Percentiles rank a stretch among this genome's conserved stretches.
phyloP scores from a whole-genome alignment of 2,888 invertebrate species.

The Phyto melanocephala region DNA sequence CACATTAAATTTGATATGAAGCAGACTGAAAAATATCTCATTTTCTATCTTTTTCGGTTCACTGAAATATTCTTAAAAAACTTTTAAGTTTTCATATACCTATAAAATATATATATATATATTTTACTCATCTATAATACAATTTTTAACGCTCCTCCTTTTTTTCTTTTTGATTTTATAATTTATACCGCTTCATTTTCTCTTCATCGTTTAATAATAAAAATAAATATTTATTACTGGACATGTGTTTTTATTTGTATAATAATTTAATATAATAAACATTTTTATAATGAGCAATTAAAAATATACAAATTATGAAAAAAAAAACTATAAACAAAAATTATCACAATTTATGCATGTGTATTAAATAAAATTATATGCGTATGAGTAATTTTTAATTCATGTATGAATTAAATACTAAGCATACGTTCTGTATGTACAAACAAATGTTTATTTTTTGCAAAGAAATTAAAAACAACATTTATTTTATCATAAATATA shows the following conservation, averaged over 20 bases:
- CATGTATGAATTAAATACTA: background rate
- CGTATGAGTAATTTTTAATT: background rate
- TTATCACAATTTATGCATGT: background rate
- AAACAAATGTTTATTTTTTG: background rate
- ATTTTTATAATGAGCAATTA: background rate
- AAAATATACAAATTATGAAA: background rate
- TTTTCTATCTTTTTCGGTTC: too few species aligned
- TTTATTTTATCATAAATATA: background rate
- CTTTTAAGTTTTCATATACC: too few species aligned
- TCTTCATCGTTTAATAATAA: slow-evolving; percentile 7
- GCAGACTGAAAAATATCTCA: too few species aligned
- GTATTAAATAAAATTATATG: slow-evolving; percentile 6
- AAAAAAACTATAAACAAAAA: background rate
- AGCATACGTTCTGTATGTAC: background rate
- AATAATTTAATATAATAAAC: background rate
- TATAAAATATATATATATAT: too few species aligned
- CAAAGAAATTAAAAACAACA: too few species aligned
- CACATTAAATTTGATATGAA: too few species aligned
- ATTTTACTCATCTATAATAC: too few species aligned
- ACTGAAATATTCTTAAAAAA: too few species aligned
- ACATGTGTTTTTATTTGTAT: background rate
- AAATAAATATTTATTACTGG: slow-evolving; percentile 30
- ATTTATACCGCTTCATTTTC: slow-evolving; percentile 13
- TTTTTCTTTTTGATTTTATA: background rate
- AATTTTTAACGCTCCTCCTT: too few species aligned